Evolutionary conservation across 2,888 invertebrate genomes (phyloP).

Genomic region (Cephus nigrinus): DNA sequence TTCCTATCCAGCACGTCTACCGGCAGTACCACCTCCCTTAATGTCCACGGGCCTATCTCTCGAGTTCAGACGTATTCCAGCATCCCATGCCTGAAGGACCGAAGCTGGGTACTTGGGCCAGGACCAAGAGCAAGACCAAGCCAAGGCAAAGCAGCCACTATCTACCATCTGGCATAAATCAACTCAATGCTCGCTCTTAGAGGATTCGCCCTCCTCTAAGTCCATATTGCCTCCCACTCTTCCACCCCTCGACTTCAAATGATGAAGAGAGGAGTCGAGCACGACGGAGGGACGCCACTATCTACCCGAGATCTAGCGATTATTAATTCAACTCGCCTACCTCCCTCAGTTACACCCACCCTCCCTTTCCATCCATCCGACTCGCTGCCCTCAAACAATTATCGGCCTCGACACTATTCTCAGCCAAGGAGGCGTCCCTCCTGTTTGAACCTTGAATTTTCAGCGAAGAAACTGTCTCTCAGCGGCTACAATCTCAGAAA

Average conservation of each 20-base stretch:
- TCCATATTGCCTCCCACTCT: slow-evolving; percentile 52
- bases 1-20: neutral
- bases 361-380: neutral
- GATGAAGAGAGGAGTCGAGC: slow-evolving; percentile 15
- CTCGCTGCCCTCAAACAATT: neutral
- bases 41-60: slow-evolving; percentile 15
- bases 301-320: slow-evolving; percentile 56
- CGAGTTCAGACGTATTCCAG: slow-evolving; percentile 8
- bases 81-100: slow-evolving; percentile 14
- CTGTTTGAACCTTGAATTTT: neutral
- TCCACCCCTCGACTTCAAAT: slow-evolving; percentile 20
- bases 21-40: slow-evolving; percentile 7
- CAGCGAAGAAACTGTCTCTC: neutral
- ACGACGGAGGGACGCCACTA: slow-evolving; percentile 44
- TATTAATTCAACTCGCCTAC: slow-evolving; percentile 58
- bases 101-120: slow-evolving; percentile 36
- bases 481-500: neutral
- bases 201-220: slow-evolving; percentile 52
- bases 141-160: slow-evolving; percentile 55
- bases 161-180: slow-evolving; percentile 65
- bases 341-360: slow-evolving; percentile 13
- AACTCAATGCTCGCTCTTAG: slow-evolving; percentile 61
- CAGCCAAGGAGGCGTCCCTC: neutral
- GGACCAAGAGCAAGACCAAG: slow-evolving; percentile 36
- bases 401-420: neutral